Base-by-base conservation (phyloP, 1,140 invertebrate genomes). In the Drosophila nebulosa region DNA sequence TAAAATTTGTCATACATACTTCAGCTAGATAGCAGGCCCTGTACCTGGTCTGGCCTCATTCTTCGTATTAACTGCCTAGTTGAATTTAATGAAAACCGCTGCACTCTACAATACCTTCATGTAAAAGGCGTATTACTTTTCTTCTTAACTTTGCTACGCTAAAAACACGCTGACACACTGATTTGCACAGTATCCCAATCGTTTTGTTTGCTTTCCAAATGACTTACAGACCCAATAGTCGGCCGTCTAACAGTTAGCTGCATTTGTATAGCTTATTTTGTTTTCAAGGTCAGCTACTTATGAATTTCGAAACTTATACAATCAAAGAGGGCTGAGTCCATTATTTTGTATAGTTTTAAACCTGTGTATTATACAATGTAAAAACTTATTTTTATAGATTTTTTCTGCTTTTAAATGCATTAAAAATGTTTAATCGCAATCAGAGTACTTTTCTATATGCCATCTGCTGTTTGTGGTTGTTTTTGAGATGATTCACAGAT, bases 401-500 rank as follows among this genome's bases (percentile, higher is more conserved):
- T 12, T 12, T 2, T 10, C 10, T 12, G 3, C 9, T 32, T 32
- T 32, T 10, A 12, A 32, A 32, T 16, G n/a, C 36, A 39, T n/a
- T n/a, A 39, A 39, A 22, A 3, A 24, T 52, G 10, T n/a, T n/a
- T 52, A 32, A 55, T 55, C 52, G 16, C 7, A 55, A 6, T 18
- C 52, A 4, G 26, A 12, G 14, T 32, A 30, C 14, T 27, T 39
- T 52, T 52, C 27, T 22, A 18, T 26, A 30, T 55, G 26, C 9
- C 52, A 18, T 32, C 52, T 55, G 52, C 0, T 30, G 5, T 9
- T 55, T 53, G n/a, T n/a, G n/a, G n/a, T n/a, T n/a, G n/a, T 53
- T 53, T 30, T 7, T 2, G 2, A 30, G 51, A 55, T 55, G 52
- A 55, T 55, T 55, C 52, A 53, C n/a, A 52, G 26, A 55, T 73